These are phyloP conservation scores for Drosophila paranaensis DNA, from an alignment of 2,888 invertebrate species.

Conservation along the genomic window DNA sequence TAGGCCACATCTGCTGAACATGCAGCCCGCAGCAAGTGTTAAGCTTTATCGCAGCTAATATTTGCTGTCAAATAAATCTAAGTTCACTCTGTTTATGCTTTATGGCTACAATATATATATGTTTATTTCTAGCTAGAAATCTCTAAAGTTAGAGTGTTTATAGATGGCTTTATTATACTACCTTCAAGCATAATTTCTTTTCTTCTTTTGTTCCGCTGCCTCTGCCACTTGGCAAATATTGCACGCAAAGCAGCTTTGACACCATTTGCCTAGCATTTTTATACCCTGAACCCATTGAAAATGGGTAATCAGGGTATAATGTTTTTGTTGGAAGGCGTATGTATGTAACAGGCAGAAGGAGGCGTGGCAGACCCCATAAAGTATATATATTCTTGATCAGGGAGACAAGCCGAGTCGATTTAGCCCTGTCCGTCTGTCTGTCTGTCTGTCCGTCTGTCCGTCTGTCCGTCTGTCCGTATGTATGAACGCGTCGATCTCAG, in stretches of 20 bases:
- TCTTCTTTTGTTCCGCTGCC: background rate
- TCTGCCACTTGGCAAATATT: slow-evolving; percentile 14
- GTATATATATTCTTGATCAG: too few relatives aligned
- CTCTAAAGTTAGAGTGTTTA: slow-evolving; percentile 8
- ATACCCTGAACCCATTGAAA: too few relatives aligned
- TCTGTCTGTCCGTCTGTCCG: too few relatives aligned
- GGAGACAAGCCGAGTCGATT: too few relatives aligned
- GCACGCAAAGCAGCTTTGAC: slow-evolving; percentile 50
- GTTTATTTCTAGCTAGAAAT: background rate
- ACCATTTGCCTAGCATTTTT: slow-evolving; percentile 36
- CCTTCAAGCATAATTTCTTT: background rate
- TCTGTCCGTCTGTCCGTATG: too few relatives aligned
- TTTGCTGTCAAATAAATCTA: slow-evolving; percentile 2
- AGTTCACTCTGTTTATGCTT: background rate
- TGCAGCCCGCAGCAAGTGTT: background rate
- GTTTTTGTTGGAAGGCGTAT: too few relatives aligned
- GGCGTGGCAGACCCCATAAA: too few relatives aligned
- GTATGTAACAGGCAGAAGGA: too few relatives aligned
- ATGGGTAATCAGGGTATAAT: too few relatives aligned
- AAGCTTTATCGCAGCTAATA: slow-evolving; percentile 1
- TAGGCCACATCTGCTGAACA: background rate
- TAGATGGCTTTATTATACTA: background rate
- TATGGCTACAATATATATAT: background rate
- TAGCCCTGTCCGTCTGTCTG: too few relatives aligned
- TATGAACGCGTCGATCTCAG: too few relatives aligned